A percentile compares a stretch with the other conserved stretches of the same genome.
phyloP scores from a whole-genome alignment of 2,797 vertebrate species.

The Amblyopsis hoosieri region DNA sequence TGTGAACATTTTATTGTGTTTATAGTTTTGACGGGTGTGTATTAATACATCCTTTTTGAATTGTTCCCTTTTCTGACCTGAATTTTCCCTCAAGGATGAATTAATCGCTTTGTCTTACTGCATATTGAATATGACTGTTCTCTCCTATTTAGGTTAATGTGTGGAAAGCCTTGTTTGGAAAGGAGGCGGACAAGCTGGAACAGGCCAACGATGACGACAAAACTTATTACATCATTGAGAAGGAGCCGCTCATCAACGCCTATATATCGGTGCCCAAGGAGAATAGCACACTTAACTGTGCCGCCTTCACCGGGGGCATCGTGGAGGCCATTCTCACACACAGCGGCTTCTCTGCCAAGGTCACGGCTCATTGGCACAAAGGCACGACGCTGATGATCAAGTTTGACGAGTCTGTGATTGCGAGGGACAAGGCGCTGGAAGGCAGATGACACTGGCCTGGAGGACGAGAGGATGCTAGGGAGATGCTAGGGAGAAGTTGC shows the following conservation, averaged over 20 bases:
- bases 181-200: slow-evolving; percentile 94
- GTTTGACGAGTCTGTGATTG: slow-evolving; percentile 91
- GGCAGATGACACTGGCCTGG: slow-evolving; percentile 76
- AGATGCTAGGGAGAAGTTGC: background rate
- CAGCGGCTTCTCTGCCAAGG: slow-evolving; percentile 93
- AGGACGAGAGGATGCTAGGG: background rate
- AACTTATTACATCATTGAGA: slow-evolving; percentile 95
- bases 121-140: background rate
- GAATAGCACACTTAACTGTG: slow-evolving; percentile 95
- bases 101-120: no score
- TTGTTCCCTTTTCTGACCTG: background rate
- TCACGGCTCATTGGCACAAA: slow-evolving; percentile 96
- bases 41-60: no score
- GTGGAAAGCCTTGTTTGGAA: slow-evolving; percentile 91
- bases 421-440: slow-evolving; percentile 89
- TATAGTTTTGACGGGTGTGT: no score
- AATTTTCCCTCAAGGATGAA: no score
- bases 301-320: slow-evolving; percentile 90
- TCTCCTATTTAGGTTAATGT: slow-evolving; percentile 67
- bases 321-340: slow-evolving; percentile 91
- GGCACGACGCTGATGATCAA: slow-evolving; percentile 98
- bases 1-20: no score
- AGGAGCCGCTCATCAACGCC: slow-evolving; percentile 90
- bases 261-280: slow-evolving; percentile 94
- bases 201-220: slow-evolving; percentile 95